A percentile compares a stretch with the other conserved stretches of the same genome.
These are phyloP conservation scores for Amphipoea lucens DNA, from an alignment of 2,888 invertebrate genomes.

Conservation along the genomic window DNA sequence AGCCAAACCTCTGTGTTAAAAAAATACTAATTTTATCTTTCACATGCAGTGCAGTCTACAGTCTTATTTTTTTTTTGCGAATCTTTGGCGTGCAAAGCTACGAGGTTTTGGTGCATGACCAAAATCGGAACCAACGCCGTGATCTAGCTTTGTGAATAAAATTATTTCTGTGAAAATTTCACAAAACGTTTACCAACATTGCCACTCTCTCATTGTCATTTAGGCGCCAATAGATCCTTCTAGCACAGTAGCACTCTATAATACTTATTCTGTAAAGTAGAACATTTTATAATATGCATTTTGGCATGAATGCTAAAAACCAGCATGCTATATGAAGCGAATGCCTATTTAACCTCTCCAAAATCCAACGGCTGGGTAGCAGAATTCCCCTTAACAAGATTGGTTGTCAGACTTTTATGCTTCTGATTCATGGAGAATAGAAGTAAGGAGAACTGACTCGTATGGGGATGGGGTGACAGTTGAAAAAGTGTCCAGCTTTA, in stretches of 20 bases:
- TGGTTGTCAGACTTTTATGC: neutral
- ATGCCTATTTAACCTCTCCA: neutral
- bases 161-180: neutral
- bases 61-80: neutral
- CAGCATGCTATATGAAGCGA: neutral
- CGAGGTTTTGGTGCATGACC: neutral
- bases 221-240: neutral
- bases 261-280: neutral
- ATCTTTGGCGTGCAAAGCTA: neutral
- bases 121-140: neutral
- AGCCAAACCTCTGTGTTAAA: conserved; percentile 21
- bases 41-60: neutral
- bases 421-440: neutral
- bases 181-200: neutral
- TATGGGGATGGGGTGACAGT: too few relatives aligned
- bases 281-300: neutral
- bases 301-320: neutral
- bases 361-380: neutral
- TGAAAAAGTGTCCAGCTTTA: too few relatives aligned
- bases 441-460: too few relatives aligned
- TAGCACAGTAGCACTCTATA: neutral
- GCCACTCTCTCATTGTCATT: neutral
- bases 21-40: conserved; percentile 10
- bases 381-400: neutral
- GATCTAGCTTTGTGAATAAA: neutral